Conservation (phyloP, 1,140 invertebrate genomes). For the Caerostris darwini region DNA sequence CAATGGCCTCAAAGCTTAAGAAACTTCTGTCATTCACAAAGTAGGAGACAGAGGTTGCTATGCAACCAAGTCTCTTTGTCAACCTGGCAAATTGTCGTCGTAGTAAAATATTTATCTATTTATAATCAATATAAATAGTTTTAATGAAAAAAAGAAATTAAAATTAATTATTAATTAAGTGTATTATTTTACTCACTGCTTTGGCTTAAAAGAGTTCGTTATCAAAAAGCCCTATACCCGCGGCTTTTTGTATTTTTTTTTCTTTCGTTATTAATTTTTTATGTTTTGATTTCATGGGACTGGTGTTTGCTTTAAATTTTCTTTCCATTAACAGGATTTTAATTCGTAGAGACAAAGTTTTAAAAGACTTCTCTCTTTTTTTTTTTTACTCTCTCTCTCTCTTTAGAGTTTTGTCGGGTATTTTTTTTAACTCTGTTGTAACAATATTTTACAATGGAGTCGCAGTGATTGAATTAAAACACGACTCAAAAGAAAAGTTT, state of each 20-base stretch:
- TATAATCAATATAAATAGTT: no score
- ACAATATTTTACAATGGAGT: not conserved
- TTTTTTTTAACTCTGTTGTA: not conserved
- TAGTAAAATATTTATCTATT: no score
- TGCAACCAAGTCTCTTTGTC: no score
- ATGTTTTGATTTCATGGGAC: not conserved
- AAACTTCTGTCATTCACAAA: no score
- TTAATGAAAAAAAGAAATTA: no score
- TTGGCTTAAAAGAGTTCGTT: constrained; percentile 56
- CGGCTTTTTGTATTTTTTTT: constrained; percentile 38
- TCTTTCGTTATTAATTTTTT: constrained; percentile 28
- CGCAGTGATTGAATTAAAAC: constrained; percentile 62
- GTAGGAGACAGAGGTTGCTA: no score
- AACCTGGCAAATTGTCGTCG: no score
- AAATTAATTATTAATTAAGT: not conserved
- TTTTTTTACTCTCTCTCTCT: not conserved
- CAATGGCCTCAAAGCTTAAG: no score
- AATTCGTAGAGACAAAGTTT: constrained; percentile 61
- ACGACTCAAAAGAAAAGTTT: not conserved
- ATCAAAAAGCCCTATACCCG: constrained; percentile 8
- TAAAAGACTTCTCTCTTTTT: constrained; percentile 14
- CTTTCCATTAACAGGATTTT: constrained; percentile 63
- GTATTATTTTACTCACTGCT: constrained; percentile 66
- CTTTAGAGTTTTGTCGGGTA: not conserved
- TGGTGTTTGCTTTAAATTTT: constrained; percentile 66